Evolutionary conservation across 2,797 vertebrate species (phyloP).

Genomic region (Buceros bicornis): DNA sequence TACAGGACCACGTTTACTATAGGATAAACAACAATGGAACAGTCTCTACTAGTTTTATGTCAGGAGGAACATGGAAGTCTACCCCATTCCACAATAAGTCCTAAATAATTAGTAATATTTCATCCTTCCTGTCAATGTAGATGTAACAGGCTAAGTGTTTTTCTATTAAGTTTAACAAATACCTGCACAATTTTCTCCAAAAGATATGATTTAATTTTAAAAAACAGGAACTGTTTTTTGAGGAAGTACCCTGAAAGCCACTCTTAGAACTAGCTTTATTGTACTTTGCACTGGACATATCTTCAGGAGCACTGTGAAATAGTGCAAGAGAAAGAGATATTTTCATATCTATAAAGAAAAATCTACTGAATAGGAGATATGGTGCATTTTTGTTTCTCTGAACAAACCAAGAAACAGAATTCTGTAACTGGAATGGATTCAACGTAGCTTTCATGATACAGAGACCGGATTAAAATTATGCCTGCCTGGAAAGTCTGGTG

Average conservation of each 20-base stretch:
- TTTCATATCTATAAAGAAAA: neutral
- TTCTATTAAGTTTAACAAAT: neutral
- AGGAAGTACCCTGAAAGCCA: neutral
- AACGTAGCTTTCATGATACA: neutral
- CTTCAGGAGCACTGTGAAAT: neutral
- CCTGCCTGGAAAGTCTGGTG: neutral
- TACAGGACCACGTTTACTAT: neutral
- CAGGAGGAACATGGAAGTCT: neutral
- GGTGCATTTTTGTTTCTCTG: neutral
- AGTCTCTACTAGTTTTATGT: neutral
- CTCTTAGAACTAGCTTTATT: neutral
- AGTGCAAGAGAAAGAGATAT: neutral
- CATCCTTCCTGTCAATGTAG: neutral
- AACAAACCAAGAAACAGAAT: neutral
- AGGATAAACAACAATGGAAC: neutral
- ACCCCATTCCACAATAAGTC: neutral
- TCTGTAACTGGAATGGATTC: neutral
- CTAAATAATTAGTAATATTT: neutral
- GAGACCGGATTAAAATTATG: neutral
- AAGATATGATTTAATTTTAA: neutral
- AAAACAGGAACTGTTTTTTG: neutral
- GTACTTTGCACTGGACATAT: neutral
- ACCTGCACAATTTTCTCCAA: neutral
- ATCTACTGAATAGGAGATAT: neutral
- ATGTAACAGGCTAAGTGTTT: neutral